These are phyloP conservation scores for Pelodiscus sinensis DNA, from an alignment of 2,113 vertebrate species.

Conservation along the genomic window DNA sequence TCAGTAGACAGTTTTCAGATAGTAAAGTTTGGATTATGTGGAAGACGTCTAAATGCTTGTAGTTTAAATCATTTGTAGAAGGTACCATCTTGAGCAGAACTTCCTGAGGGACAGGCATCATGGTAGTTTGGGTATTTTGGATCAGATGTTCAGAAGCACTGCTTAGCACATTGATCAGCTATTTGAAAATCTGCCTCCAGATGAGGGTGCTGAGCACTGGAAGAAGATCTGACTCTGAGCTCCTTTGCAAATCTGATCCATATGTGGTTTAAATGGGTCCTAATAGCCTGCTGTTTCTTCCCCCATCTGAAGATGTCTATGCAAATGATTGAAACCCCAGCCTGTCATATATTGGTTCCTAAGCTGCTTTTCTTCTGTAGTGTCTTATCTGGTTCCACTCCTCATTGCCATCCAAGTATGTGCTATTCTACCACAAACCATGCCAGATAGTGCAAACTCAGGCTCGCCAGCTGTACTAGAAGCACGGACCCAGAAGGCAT, in stretches of 20 bases:
- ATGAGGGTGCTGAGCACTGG: background rate
- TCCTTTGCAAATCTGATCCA: background rate
- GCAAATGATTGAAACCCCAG: background rate
- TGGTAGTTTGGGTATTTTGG: background rate
- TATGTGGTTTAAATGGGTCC: background rate
- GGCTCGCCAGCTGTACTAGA: constrained; percentile 57
- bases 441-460: background rate
- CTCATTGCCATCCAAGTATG: constrained; percentile 14
- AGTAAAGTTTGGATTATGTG: constrained; percentile 26
- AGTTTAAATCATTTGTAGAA: background rate
- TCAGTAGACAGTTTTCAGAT: constrained; percentile 40
- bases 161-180: fast-evolving
- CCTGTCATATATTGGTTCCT: constrained; percentile 6
- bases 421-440: constrained; percentile 42
- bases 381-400: constrained; percentile 28
- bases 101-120: background rate
- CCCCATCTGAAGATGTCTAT: background rate
- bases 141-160: background rate
- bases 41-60: constrained; percentile 20
- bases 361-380: constrained; percentile 4
- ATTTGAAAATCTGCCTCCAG: background rate
- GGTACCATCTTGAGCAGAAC: background rate
- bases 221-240: fast-evolving
- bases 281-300: background rate
- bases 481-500: constrained; percentile 64